Evolutionary conservation across 2,113 vertebrate genomes (phyloP).

Genomic region (Alligator mississippiensis): DNA sequence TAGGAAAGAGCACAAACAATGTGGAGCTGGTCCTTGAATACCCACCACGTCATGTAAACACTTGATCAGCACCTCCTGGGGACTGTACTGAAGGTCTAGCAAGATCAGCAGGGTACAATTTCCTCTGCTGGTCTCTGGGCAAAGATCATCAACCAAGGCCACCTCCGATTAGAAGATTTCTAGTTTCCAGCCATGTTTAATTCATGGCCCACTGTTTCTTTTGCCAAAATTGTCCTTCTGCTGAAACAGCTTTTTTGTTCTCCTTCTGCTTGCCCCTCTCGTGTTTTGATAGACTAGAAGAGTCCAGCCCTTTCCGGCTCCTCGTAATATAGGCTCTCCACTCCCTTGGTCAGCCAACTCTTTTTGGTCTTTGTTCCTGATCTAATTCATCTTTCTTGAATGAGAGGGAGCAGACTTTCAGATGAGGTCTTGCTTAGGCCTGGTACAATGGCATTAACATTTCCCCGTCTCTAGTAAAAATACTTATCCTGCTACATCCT

Average conservation of each 20-base stretch:
- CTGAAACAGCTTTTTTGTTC: background rate
- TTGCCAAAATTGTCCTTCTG: background rate
- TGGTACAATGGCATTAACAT: rapidly evolving
- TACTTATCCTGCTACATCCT: rapidly evolving
- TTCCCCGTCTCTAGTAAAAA: background rate
- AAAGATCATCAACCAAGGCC: too few species aligned
- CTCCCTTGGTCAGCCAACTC: background rate
- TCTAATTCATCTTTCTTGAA: background rate
- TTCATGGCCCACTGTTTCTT: background rate
- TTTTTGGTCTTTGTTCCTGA: background rate
- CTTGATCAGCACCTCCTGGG: too few species aligned
- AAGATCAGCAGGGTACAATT: too few species aligned
- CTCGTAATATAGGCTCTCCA: background rate
- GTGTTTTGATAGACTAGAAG: background rate
- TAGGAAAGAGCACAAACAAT: too few species aligned
- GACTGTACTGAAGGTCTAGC: too few species aligned
- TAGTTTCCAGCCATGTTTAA: too few species aligned
- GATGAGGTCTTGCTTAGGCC: background rate
- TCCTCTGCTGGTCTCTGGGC: too few species aligned
- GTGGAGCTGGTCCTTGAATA: too few species aligned
- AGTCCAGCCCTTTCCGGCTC: background rate
- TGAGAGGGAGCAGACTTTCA: background rate
- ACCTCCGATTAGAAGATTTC: too few species aligned
- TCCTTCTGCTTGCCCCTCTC: background rate
- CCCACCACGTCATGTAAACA: too few species aligned